Evolutionary conservation across 2,113 vertebrate species (phyloP), one percentile per base, ranked within the genome.

Genomic region (Serilophus lunatus): DNA sequence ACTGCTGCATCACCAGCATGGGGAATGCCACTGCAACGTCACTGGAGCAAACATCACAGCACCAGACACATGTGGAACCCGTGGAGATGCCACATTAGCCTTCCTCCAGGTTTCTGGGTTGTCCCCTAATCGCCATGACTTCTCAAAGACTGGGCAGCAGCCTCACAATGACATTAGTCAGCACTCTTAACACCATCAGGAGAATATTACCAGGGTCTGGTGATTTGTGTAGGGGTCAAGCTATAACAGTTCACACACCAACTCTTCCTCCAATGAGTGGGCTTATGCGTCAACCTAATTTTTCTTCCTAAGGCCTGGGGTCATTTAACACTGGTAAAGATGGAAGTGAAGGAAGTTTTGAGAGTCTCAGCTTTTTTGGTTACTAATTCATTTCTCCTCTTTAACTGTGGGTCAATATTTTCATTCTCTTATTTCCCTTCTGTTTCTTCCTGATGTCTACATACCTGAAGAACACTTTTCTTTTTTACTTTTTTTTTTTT

Each of bases 301-400:
- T 33, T 13, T 59, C 29, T 29, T 53, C 12, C 29, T 22, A 54
- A 60, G 18, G 13, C 31, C 40, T 54, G 18, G 14, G 6, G 4
- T 13, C 38, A 51, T 60, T 42, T 4, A 51, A 10, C 28, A 19
- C 38, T 14, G 26, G 18, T 14, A 42, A 29, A 63, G 38, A 28
- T 11, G 5, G 24, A 53, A 17, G 17, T 60, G 25, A 45, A 69
- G 18, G 18, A 71, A 40, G 6, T 0, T 0, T 17, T 51, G 44
- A 40, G n/a, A 71, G 47, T n/a, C 7, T 53, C 19, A 59, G 9
- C 9, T 9, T 3, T 77, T 12, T 13, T 59, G 29, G 7, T 47
- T 5, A 47, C 31, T 59, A 82, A 53, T 47, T 56, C 13, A 22
- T 13, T 24, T 35, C 38, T 59, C 15, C 16, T 42, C 4, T 40